A percentile compares a stretch with the other conserved stretches of the same genome.
phyloP scores from a whole-genome alignment of 2,113 vertebrate genomes.

The Scomber scombrus region DNA sequence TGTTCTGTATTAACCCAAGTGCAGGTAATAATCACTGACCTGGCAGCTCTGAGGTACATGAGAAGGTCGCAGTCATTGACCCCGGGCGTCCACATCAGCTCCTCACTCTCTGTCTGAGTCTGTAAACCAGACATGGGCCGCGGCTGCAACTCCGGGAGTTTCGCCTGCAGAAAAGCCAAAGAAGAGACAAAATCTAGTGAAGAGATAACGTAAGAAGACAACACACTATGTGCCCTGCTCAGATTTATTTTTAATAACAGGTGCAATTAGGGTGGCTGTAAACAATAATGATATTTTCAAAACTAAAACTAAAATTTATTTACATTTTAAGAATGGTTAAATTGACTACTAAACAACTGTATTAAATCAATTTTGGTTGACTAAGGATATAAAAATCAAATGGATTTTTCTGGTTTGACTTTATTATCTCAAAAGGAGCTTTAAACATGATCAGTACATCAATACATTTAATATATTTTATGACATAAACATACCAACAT shows the following conservation, averaged over 20 bases:
- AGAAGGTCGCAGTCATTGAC: constrained; percentile 99
- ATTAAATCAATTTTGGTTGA: neutral
- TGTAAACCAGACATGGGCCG: constrained; percentile 88
- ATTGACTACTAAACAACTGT: too few relatives aligned
- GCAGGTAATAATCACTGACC: constrained; percentile 81
- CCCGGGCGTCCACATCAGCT: constrained; percentile 97
- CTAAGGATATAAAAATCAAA: neutral
- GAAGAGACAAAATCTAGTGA: neutral
- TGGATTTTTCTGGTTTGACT: neutral
- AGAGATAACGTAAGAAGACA: neutral
- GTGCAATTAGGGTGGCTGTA: neutral
- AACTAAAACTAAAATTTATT: neutral
- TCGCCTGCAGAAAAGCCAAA: constrained; percentile 86
- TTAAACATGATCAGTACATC: too few relatives aligned
- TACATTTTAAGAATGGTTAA: neutral
- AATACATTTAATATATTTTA: too few relatives aligned
- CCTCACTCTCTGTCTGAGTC: constrained; percentile 92
- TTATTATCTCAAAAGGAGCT: too few relatives aligned
- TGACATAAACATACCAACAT: too few relatives aligned
- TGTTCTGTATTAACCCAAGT: neutral
- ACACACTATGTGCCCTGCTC: neutral
- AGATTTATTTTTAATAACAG: neutral
- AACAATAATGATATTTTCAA: neutral
- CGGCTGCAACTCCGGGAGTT: constrained; percentile 95
- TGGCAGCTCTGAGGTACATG: constrained; percentile 97